Percentiles rank a stretch among this genome's conserved stretches.
Conservation (phyloP, 2,113 vertebrate species). For the Chauna torquata region DNA sequence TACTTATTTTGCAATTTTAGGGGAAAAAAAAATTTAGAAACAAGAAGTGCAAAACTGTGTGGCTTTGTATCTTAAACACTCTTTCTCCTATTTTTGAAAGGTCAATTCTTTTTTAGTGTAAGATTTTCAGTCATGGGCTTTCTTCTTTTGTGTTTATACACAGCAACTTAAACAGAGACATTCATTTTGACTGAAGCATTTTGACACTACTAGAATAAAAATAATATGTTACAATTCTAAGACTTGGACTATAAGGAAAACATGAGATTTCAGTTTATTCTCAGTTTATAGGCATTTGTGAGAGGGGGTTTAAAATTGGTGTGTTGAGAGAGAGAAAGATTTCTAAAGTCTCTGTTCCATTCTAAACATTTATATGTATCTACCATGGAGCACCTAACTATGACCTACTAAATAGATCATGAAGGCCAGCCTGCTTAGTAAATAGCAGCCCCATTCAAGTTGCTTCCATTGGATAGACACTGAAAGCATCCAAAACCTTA, state of each 20-base stretch:
- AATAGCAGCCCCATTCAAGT: neutral
- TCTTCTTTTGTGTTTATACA: neutral
- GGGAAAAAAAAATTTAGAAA: neutral
- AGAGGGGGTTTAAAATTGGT: neutral
- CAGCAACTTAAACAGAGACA: neutral
- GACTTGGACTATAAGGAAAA: neutral
- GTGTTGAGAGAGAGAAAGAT: neutral
- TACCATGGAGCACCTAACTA: neutral
- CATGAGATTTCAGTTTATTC: neutral
- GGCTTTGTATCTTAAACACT: neutral
- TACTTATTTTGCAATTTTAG: neutral
- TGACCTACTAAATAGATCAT: neutral
- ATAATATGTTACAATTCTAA: neutral
- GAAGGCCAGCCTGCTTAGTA: neutral
- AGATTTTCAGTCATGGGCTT: neutral
- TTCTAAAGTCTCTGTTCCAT: neutral
- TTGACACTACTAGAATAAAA: constrained; percentile 5
- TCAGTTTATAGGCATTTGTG: neutral
- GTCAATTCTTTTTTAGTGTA: neutral
- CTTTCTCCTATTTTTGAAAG: neutral
- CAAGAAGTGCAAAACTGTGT: neutral
- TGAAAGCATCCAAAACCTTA: neutral
- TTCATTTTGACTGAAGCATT: neutral
- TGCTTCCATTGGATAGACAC: neutral
- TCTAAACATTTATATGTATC: neutral